A percentile compares a stretch with the other conserved stretches of the same genome.
These are phyloP conservation scores for Tokudaia muenninki DNA, from an alignment of 2,797 vertebrate species.

Conservation along the genomic window DNA sequence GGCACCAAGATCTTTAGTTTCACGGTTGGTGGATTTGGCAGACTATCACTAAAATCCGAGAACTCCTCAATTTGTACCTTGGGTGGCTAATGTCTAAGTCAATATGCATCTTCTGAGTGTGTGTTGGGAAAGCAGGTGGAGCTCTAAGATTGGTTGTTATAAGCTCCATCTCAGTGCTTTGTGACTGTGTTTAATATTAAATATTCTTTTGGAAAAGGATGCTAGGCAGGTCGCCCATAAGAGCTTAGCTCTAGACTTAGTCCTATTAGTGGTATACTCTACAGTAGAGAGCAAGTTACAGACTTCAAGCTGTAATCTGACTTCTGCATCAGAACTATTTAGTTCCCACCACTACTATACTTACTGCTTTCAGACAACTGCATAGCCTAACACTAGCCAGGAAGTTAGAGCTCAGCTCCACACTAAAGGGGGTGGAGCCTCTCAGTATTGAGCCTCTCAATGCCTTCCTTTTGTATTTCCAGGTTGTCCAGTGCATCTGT, in stretches of 20 bases:
- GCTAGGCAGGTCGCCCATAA: background rate
- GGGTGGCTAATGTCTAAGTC: background rate
- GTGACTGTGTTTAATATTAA: background rate
- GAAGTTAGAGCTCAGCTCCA: background rate
- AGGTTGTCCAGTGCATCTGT: background rate
- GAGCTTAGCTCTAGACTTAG: background rate
- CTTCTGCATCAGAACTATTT: background rate
- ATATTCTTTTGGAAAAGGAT: background rate
- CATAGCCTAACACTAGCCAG: background rate
- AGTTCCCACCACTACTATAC: background rate
- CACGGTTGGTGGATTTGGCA: background rate
- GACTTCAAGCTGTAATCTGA: background rate
- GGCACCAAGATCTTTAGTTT: background rate
- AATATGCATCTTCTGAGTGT: background rate
- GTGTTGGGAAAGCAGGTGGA: too few species aligned
- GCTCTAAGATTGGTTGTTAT: background rate
- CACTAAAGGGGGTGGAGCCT: background rate
- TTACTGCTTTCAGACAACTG: background rate
- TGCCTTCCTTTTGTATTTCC: background rate
- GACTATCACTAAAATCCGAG: background rate
- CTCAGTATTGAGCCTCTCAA: background rate
- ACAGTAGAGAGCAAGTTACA: background rate
- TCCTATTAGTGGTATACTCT: background rate
- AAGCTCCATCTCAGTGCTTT: background rate
- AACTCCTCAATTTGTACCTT: too few species aligned